phyloP scores from a whole-genome alignment of 2,113 vertebrate genomes.

The Guaruba guarouba region DNA sequence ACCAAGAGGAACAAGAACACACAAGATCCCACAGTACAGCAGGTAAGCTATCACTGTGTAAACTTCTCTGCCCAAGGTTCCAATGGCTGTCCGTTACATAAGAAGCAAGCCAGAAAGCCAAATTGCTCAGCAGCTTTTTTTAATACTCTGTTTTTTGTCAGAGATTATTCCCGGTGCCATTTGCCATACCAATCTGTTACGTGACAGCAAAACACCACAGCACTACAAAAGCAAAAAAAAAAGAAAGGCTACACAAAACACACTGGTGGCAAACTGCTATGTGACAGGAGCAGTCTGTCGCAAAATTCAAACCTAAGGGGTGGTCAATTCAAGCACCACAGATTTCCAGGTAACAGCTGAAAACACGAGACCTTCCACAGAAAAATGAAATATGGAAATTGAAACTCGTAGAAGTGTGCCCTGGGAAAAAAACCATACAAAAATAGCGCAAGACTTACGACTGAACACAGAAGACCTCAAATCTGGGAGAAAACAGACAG shows the following conservation, averaged over 20 bases:
- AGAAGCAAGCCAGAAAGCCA: constrained; percentile 75
- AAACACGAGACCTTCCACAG: constrained; percentile 61
- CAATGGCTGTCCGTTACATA: constrained; percentile 53
- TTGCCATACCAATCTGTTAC: constrained; percentile 19
- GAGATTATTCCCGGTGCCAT: constrained; percentile 32
- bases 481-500: constrained; percentile 7
- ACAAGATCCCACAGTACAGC: constrained; percentile 74
- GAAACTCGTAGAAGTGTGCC: constrained; percentile 71
- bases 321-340: constrained; percentile 76
- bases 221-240: neutral
- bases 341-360: constrained; percentile 69
- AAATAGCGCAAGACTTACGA: constrained; percentile 88
- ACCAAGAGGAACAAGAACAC: constrained; percentile 63
- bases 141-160: constrained; percentile 25
- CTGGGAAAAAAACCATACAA: constrained; percentile 63
- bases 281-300: constrained; percentile 37
- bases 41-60: constrained; percentile 76
- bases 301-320: constrained; percentile 49
- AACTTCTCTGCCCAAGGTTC: constrained; percentile 69
- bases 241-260: neutral
- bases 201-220: constrained; percentile 51
- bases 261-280: constrained; percentile 55
- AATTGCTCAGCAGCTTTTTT: constrained; percentile 79
- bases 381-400: constrained; percentile 48
- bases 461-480: constrained; percentile 85